Conservation (phyloP, 1,140 invertebrate species). For the Proales similis region DNA sequence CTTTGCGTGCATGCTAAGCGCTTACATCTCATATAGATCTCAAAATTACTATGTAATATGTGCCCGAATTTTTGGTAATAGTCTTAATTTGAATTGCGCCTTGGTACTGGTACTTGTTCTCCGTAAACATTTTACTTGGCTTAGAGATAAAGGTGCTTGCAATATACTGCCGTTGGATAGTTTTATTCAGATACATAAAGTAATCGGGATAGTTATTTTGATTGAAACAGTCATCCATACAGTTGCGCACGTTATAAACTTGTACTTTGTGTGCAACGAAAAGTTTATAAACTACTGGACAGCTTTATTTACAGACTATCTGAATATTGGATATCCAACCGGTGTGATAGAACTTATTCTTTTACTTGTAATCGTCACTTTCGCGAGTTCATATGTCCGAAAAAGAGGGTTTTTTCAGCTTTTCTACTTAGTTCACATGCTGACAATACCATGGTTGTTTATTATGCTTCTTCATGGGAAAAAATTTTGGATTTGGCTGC, state of each 20-base stretch:
- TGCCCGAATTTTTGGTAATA: conserved; percentile 62
- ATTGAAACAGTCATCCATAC: conserved; percentile 70
- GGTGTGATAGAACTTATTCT: conserved; percentile 69
- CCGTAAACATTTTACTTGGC: conserved; percentile 68
- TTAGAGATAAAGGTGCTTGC: conserved; percentile 54
- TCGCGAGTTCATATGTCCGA: conserved; percentile 76
- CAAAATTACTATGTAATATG: conserved; percentile 17
- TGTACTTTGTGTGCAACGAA: conserved; percentile 47
- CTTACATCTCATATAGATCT: conserved; percentile 57
- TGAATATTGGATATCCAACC: conserved; percentile 64
- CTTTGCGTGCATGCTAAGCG: conserved; percentile 2
- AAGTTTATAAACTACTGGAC: neutral
- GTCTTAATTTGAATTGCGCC: conserved; percentile 82
- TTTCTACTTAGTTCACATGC: conserved; percentile 86
- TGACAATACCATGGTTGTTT: conserved; percentile 82
- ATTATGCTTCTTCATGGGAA: conserved; percentile 76
- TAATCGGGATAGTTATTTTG: conserved; percentile 72
- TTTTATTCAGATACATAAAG: conserved; percentile 84
- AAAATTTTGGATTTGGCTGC: conserved; percentile 92
- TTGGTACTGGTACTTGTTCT: conserved; percentile 81
- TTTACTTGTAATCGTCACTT: conserved; percentile 69
- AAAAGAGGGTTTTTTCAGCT: conserved; percentile 86
- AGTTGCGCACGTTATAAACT: conserved; percentile 73
- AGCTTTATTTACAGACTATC: conserved; percentile 63
- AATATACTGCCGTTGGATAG: conserved; percentile 74